Conservation (phyloP, 2,797 vertebrate species). For the Rhabdophis nuchalis region DNA sequence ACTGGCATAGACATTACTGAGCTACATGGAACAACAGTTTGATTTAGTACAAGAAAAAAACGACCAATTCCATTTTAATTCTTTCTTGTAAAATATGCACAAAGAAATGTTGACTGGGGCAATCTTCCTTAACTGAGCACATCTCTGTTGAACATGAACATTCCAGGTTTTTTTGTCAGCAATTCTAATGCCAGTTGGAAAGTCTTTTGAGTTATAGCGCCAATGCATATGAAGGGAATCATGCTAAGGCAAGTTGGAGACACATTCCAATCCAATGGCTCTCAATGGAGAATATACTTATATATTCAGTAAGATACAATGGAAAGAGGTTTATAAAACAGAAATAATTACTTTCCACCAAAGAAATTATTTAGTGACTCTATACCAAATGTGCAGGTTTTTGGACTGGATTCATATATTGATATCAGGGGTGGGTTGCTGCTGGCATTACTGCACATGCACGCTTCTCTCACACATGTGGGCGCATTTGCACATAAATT, state of each 20-base stretch:
- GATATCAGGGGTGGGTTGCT: no score
- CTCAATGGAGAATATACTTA: background rate
- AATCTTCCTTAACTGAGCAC: background rate
- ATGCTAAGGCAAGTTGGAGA: background rate
- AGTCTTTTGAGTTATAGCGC: background rate
- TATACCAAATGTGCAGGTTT: background rate
- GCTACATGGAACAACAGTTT: background rate
- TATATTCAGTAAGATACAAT: background rate
- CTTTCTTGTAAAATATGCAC: background rate
- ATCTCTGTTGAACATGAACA: background rate
- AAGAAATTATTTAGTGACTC: background rate
- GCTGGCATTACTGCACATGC: no score
- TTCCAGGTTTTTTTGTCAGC: background rate
- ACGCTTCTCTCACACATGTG: no score
- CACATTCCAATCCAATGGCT: background rate
- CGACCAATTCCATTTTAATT: background rate
- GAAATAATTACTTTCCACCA: background rate
- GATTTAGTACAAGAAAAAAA: background rate
- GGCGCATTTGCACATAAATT: no score
- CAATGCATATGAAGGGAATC: background rate
- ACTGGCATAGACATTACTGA: background rate
- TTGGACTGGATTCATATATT: background rate
- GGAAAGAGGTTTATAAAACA: background rate
- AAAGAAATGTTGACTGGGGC: background rate
- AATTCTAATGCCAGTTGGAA: background rate